A percentile compares a stretch with the other conserved stretches of the same genome.
These are phyloP conservation scores for Tridacna gigas DNA, from an alignment of 2,888 invertebrate species.

Conservation along the genomic window DNA sequence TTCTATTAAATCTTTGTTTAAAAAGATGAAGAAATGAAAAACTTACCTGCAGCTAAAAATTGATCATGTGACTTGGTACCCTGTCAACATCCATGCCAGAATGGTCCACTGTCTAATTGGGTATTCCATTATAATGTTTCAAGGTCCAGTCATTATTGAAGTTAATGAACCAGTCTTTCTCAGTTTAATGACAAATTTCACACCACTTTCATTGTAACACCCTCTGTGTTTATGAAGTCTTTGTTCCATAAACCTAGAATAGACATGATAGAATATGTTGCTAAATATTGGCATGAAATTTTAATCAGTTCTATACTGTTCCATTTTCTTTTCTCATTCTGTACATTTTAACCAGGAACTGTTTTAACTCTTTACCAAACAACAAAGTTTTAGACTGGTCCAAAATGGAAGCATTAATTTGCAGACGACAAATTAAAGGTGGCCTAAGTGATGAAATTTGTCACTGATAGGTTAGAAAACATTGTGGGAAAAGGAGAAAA, in stretches of 20 bases:
- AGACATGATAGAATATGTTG: neutral
- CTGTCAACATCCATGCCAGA: neutral
- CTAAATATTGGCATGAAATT: neutral
- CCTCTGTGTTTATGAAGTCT: neutral
- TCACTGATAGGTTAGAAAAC: too few species aligned
- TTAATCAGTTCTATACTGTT: neutral
- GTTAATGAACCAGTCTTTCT: constrained; percentile 3
- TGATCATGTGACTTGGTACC: too few species aligned
- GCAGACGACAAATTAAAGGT: too few species aligned
- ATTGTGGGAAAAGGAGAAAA: too few species aligned
- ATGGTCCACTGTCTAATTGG: neutral
- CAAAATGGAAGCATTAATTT: too few species aligned
- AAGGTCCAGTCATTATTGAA: constrained; percentile 11
- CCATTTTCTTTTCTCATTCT: neutral
- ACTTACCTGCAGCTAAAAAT: too few species aligned
- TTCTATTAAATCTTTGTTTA: too few species aligned
- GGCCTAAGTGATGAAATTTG: too few species aligned
- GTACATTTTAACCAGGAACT: neutral
- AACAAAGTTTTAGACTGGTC: neutral
- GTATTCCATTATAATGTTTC: neutral
- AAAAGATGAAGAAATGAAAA: too few species aligned
- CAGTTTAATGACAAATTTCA: constrained; percentile 10
- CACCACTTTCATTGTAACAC: neutral
- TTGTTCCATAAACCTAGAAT: constrained; percentile 9
- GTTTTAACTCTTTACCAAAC: neutral